Evolutionary conservation across 2,113 vertebrate genomes (phyloP).

Genomic region (Paramormyrops kingsleyae): DNA sequence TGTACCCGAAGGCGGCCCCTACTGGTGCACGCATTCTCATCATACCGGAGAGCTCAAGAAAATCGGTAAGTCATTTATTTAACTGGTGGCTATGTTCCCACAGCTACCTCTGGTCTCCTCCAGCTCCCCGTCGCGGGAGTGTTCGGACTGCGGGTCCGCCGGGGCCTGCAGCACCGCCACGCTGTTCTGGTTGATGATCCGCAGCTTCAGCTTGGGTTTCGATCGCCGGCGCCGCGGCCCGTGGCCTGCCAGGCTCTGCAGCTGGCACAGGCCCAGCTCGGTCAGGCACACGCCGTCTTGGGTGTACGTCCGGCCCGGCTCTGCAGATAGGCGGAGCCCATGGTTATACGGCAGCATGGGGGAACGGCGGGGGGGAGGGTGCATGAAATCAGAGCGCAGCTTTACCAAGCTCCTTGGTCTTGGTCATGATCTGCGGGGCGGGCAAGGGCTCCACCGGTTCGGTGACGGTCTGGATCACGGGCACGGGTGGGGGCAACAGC

Average conservation of each 20-base stretch:
- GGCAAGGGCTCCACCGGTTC: constrained; percentile 65
- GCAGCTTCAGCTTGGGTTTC: constrained; percentile 94
- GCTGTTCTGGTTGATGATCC: constrained; percentile 97
- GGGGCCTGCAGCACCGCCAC: constrained; percentile 92
- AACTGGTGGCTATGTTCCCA: neutral
- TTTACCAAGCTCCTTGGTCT: constrained; percentile 77
- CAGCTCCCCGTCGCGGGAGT: constrained; percentile 73
- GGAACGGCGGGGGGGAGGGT: too few relatives aligned
- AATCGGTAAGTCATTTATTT: neutral
- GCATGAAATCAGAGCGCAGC: too few relatives aligned
- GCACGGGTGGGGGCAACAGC: neutral
- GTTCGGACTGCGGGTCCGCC: constrained; percentile 70
- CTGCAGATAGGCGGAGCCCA: constrained; percentile 53
- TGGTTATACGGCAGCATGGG: neutral
- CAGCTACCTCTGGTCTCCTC: constrained; percentile 76
- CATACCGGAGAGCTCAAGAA: neutral
- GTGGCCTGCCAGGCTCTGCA: constrained; percentile 82
- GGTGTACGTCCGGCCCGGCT: constrained; percentile 79
- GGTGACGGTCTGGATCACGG: constrained; percentile 47
- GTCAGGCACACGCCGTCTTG: constrained; percentile 96
- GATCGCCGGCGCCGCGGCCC: constrained; percentile 77
- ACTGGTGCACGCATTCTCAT: neutral
- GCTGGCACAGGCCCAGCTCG: constrained; percentile 84
- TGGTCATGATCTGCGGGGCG: constrained; percentile 67
- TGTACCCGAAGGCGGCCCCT: neutral